Percentiles rank a stretch among this genome's conserved stretches.
These are phyloP conservation scores for Yponomeuta sedellus DNA, from an alignment of 2,888 invertebrate genomes.

Conservation along the genomic window DNA sequence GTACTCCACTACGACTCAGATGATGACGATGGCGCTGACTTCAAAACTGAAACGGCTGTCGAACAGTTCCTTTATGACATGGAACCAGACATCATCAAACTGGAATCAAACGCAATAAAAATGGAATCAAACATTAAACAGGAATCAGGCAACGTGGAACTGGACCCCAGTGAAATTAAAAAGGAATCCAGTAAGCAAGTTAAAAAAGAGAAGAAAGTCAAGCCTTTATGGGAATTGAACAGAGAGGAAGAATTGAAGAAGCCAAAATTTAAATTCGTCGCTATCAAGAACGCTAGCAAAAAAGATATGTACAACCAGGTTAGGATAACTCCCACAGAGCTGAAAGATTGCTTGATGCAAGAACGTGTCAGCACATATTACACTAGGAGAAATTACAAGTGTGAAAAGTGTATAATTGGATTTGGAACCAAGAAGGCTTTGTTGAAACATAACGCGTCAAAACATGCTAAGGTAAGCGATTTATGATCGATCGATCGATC, in stretches of 20 bases:
- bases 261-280: conserved; percentile 10
- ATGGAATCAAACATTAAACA: neutral
- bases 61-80: neutral
- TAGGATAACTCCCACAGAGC: neutral
- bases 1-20: neutral
- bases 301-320: conserved; percentile 7
- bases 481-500: too few relatives aligned
- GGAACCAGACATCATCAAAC: neutral
- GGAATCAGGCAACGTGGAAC: neutral
- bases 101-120: neutral
- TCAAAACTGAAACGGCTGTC: neutral
- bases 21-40: neutral
- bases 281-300: neutral
- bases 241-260: neutral
- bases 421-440: conserved; percentile 8
- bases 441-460: conserved; percentile 1
- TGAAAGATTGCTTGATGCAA: neutral
- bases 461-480: conserved; percentile 8
- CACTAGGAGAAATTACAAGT: conserved; percentile 8
- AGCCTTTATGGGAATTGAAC: neutral
- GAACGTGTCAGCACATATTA: conserved; percentile 3
- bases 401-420: conserved; percentile 12
- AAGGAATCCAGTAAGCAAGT: neutral
- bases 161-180: neutral
- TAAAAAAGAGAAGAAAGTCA: neutral